A percentile compares a stretch with the other conserved stretches of the same genome.
Evolutionary conservation across 2,888 invertebrate species (phyloP).

Genomic region (Blera fallax): DNA sequence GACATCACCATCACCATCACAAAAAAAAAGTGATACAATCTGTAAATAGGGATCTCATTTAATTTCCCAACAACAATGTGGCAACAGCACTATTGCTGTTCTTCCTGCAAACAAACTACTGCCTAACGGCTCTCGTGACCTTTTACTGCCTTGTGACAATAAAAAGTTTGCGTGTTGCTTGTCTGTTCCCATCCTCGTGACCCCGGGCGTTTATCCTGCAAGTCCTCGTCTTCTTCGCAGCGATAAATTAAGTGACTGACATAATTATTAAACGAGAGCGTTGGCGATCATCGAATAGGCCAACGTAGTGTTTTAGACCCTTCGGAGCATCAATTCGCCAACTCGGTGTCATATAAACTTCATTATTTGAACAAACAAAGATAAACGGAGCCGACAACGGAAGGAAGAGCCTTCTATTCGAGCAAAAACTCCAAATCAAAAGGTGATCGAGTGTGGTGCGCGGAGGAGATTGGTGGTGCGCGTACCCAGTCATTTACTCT

Average conservation of each 20-base stretch:
- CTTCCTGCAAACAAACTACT: constrained; percentile 38
- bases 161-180: constrained; percentile 62
- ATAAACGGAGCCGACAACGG: constrained; percentile 41
- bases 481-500: constrained; percentile 63
- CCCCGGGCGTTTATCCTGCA: constrained; percentile 48
- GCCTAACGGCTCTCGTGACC: constrained; percentile 69
- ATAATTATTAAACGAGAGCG: constrained; percentile 77
- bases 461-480: constrained; percentile 30
- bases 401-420: not conserved
- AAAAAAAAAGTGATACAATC: constrained; percentile 69
- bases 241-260: constrained; percentile 81
- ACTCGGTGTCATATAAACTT: constrained; percentile 64
- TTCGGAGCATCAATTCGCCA: constrained; percentile 32
- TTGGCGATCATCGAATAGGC: constrained; percentile 38
- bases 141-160: constrained; percentile 63
- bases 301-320: not conserved
- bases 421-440: constrained; percentile 15
- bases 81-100: constrained; percentile 25
- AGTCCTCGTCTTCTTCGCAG: constrained; percentile 45
- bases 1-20: constrained; percentile 67
- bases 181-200: constrained; percentile 45
- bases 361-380: constrained; percentile 69
- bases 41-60: constrained; percentile 69
- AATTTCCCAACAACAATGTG: constrained; percentile 65
- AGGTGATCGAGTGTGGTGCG: not conserved